Base-by-base conservation (phyloP, 2,113 vertebrate genomes). In the Apteryx owenii region DNA sequence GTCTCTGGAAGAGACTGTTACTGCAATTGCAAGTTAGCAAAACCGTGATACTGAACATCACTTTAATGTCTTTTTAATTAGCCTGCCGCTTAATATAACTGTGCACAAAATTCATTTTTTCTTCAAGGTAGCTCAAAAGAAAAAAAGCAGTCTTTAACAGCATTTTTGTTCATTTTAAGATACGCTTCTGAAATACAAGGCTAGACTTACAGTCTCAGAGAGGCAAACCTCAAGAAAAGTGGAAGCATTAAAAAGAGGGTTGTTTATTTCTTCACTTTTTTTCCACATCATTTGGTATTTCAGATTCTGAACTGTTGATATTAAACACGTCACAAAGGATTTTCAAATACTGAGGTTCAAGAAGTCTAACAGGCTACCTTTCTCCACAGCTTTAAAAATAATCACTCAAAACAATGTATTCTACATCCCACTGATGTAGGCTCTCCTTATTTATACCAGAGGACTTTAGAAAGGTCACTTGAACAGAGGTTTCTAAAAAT, bases 401-500 rank as follows among this genome's bases (percentile, higher is more conserved):
- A 95, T 82, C 97, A 85, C 61, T 93, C 68, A 56, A 95, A 96
- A 95, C 93, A 95, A 95, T 81, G 80, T 87, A 84, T 95, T 86
- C 90, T 53, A 68, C 91, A 92, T 90, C 95, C 80, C 91, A 94
- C 90, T 95, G 94, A 84, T 90, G 81, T 9, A 91, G 78, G 71
- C 79, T 82, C 94, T 95, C 89, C 77, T 93, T 89, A 95, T 97
- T 96, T 95, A 85, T 94, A 96, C 71, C 93, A 95, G 84, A 92
- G 68, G 40, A 95, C 81, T 83, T 91, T 85, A 93, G 70, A 97
- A 97, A 96, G 95, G 97, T 97, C 94, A 94, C 69, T 85, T 69
- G 85, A 97, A 95, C 81, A 95, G 93, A 89, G 71, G 71, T 88
- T 96, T 94, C 95, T 97, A 96, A 97, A 97, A 97, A 97, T 95